Conservation (phyloP, 2,888 invertebrate species). For the Ophion costatus region DNA sequence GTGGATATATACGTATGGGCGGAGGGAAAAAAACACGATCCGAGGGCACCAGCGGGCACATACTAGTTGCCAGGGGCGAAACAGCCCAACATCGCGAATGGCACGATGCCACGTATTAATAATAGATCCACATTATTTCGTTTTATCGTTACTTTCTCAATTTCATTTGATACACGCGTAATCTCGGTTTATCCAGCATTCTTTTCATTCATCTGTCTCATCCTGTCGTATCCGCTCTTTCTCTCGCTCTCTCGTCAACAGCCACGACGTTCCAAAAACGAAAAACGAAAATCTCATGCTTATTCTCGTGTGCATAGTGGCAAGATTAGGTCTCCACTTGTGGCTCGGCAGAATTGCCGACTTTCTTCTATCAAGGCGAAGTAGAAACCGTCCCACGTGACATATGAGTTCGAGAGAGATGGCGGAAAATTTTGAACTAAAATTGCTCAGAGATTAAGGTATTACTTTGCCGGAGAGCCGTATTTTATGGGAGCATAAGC, state of each 20-base stretch:
- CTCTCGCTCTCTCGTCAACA: not conserved
- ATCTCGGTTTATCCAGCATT: not conserved
- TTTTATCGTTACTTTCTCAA: slow-evolving; percentile 34
- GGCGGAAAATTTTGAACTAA: too few species aligned
- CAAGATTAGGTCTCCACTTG: not conserved
- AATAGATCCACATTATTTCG: slow-evolving; percentile 61
- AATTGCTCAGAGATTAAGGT: too few species aligned
- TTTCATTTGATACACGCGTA: not conserved
- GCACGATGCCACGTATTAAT: slow-evolving; percentile 59
- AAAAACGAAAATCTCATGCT: not conserved
- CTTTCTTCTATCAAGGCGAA: not conserved
- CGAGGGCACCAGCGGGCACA: slow-evolving; percentile 7
- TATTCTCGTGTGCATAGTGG: not conserved
- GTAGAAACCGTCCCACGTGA: too few species aligned
- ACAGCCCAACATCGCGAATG: slow-evolving; percentile 22
- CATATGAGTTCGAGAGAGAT: too few species aligned
- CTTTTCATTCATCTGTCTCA: not conserved
- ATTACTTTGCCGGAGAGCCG: too few species aligned
- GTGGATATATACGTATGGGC: not conserved
- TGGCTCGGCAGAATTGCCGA: not conserved
- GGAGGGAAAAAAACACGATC: slow-evolving; percentile 13
- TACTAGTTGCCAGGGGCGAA: slow-evolving; percentile 23
- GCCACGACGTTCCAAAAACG: not conserved
- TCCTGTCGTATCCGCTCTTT: not conserved
- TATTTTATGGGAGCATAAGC: too few species aligned